A percentile compares a stretch with the other conserved stretches of the same genome.
Evolutionary conservation across 1,140 invertebrate species (phyloP).

Genomic region (Hormaphis cornu): DNA sequence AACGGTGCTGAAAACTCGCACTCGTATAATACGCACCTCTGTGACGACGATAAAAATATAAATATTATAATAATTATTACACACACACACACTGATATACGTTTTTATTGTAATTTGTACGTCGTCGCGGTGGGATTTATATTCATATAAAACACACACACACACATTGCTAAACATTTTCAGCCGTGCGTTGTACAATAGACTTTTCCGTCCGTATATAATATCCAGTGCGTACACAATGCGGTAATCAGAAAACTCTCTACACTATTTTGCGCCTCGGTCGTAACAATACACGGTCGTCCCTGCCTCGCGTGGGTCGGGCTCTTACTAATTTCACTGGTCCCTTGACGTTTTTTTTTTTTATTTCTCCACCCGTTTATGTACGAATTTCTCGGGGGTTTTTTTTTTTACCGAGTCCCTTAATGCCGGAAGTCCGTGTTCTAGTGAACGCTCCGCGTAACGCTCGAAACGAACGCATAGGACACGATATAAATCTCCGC

Average conservation of each 20-base stretch:
- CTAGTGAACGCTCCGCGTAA: neutral
- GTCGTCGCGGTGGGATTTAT: neutral
- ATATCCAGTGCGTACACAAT: too few relatives aligned
- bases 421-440: neutral
- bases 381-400: neutral
- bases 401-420: neutral
- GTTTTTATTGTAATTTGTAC: neutral
- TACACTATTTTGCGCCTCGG: neutral
- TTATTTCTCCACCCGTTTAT: neutral
- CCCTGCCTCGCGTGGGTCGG: too few relatives aligned
- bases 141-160: neutral
- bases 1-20: too few relatives aligned
- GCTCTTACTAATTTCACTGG: neutral
- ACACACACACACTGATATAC: too few relatives aligned
- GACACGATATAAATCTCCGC: too few relatives aligned
- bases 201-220: too few relatives aligned
- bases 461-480: neutral
- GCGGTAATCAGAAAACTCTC: constrained; percentile 7
- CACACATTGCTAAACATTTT: constrained; percentile 20
- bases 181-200: neutral
- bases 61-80: neutral
- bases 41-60: too few relatives aligned
- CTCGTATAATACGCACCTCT: neutral
- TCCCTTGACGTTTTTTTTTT: constrained; percentile 2
- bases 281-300: too few relatives aligned